phyloP scores from a whole-genome alignment of 2,888 invertebrate species.

The Alitta virens region DNA sequence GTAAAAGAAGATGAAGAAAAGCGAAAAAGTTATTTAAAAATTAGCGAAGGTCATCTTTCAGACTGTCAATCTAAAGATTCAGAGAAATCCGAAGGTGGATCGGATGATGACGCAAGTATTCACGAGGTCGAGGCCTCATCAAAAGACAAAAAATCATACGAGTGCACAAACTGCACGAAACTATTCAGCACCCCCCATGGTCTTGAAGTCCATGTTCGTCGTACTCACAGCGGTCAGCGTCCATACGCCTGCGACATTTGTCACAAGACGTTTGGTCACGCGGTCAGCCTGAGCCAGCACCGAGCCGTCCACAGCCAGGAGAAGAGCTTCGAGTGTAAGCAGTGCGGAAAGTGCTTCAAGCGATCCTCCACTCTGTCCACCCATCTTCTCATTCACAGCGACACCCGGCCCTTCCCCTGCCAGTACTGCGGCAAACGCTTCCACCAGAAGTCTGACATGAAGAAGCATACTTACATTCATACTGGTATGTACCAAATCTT shows the following conservation, averaged over 20 bases:
- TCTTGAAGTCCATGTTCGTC: conserved; percentile 90
- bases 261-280: conserved; percentile 97
- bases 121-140: background rate
- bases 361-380: conserved; percentile 94
- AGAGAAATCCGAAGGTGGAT: no score
- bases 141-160: conserved; percentile 62
- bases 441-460: conserved; percentile 99
- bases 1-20: background rate
- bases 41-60: no score
- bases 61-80: no score
- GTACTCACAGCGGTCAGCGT: conserved; percentile 85
- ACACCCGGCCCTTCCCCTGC: conserved; percentile 95
- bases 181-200: conserved; percentile 98
- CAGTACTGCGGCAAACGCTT: conserved; percentile 97
- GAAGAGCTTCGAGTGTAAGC: conserved; percentile 68
- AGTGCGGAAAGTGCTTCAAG: conserved; percentile 95
- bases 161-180: conserved; percentile 95
- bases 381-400: conserved; percentile 94
- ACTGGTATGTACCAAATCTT: conserved; percentile 77
- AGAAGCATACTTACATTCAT: conserved; percentile 96
- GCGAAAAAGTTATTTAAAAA: no score
- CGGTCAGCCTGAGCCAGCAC: conserved; percentile 87
- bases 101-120: no score
- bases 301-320: conserved; percentile 66
- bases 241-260: conserved; percentile 96